Evolutionary conservation across 2,888 invertebrate genomes (phyloP).

Genomic region (Crematogaster levior): DNA sequence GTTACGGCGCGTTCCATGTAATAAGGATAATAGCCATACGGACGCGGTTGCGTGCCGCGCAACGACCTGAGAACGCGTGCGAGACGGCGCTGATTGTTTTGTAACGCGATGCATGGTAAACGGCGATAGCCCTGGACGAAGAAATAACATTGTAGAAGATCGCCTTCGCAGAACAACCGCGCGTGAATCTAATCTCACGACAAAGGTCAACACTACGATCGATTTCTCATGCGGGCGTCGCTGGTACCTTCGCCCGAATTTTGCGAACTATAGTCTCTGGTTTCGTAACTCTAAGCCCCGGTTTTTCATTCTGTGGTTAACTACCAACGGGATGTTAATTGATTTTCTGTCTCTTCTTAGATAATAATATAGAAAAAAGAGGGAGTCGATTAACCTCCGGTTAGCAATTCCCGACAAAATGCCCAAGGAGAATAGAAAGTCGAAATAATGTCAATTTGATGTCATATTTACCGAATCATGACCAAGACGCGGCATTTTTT

Average conservation of each 20-base stretch:
- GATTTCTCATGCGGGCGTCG: not conserved
- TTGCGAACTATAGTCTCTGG: no score
- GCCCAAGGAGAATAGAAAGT: no score
- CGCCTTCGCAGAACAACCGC: not conserved
- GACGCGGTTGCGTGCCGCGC: slow-evolving; percentile 8
- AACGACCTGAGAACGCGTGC: not conserved
- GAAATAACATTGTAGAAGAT: not conserved
- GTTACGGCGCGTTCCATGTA: slow-evolving; percentile 7
- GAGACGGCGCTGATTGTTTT: slow-evolving; percentile 14
- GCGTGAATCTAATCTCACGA: slow-evolving; percentile 11
- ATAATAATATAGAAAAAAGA: no score
- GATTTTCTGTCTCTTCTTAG: no score
- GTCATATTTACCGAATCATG: no score
- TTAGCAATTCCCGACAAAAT: no score
- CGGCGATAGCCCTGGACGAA: not conserved
- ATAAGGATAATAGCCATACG: slow-evolving; percentile 25
- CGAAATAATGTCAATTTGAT: no score
- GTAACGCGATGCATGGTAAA: not conserved
- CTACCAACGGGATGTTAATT: no score
- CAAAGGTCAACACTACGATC: not conserved
- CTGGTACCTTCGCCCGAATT: not conserved
- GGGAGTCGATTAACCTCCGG: no score
- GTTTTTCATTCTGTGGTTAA: no score
- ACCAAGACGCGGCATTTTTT: no score
- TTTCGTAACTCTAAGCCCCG: not conserved